A percentile compares a stretch with the other conserved stretches of the same genome.
These are phyloP conservation scores for Dicerorhinus sumatrensis DNA, from an alignment of 2,113 vertebrate species.

Conservation along the genomic window DNA sequence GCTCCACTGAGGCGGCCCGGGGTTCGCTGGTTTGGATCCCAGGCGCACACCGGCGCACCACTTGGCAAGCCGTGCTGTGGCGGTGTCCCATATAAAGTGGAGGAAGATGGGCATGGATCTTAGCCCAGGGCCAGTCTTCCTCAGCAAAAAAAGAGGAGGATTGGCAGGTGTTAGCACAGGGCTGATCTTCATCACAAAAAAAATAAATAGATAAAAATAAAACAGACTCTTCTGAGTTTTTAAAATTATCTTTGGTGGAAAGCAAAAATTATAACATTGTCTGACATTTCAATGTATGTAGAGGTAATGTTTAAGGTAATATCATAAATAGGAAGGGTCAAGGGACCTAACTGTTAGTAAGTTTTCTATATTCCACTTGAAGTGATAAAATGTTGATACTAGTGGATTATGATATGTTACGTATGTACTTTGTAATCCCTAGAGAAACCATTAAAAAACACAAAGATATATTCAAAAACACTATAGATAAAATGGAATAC, in stretches of 20 bases:
- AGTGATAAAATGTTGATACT: neutral
- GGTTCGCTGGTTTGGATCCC: too few species aligned
- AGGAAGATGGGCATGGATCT: too few species aligned
- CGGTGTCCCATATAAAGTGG: too few species aligned
- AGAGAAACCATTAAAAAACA: neutral
- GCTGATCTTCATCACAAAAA: too few species aligned
- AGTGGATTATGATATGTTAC: neutral
- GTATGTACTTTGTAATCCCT: neutral
- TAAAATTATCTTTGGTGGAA: neutral
- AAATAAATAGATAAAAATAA: neutral
- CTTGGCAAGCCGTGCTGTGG: too few species aligned
- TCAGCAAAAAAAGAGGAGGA: too few species aligned
- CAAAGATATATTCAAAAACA: neutral
- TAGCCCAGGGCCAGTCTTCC: too few species aligned
- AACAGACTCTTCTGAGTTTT: neutral
- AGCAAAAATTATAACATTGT: neutral
- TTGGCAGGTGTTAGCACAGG: too few species aligned
- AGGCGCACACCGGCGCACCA: too few species aligned
- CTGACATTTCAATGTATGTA: neutral
- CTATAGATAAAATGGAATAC: too few species aligned
- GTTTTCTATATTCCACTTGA: neutral
- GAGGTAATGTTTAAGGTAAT: neutral
- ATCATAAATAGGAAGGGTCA: neutral
- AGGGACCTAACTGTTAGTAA: too few species aligned
- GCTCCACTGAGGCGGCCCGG: too few species aligned